Base-by-base conservation (phyloP, 2,797 vertebrate species). In the Myotis myotis region DNA sequence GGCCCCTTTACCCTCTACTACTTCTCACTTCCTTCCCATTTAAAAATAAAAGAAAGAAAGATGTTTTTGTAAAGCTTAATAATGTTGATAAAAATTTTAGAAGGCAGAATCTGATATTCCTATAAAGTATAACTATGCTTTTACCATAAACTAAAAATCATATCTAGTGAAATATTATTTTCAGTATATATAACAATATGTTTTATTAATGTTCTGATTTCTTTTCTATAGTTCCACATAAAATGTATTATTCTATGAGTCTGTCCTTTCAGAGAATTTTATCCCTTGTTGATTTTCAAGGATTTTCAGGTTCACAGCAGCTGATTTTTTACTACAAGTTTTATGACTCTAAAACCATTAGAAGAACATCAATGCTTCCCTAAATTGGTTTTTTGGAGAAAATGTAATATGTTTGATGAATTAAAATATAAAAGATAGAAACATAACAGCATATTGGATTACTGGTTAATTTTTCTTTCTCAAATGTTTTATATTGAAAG, bases 351-450 rank as follows among this genome's bases (percentile, higher is more conserved):
- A 85, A 98, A 95, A 78, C 0, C 17, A 62, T 96, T 93, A 8
- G 7, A 93, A 97, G 96, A 91, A 25, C 17, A 87, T 97, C 88
- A 96, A 0, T 92, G 23, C 22, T 97, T 97, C 44, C 85, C 44
- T 90, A 62, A 96, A 96, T 97, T 97, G 74, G 11, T 70, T 85
- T 85, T 97, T 96, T 60, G 75, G 15, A 92, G 93, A 94, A 92
- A 87, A 93, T 92, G 93, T 44, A 93, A 93, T 88, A 96, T 87
- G 0, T 95, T 94, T 97, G 86, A 86, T 97, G 86, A 71, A 92
- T 97, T 96, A 97, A 92, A 96, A 96, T 96, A 86, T 60, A 96
- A 97, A 97, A 96, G 85, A 1, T 51, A 79, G 36, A 93, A 96
- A 93, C 62, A 90, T 95, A 93, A 87, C 75, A 95, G 86, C 80